phyloP scores from a whole-genome alignment of 2,888 invertebrate genomes.

The Dascillus cervinus region DNA sequence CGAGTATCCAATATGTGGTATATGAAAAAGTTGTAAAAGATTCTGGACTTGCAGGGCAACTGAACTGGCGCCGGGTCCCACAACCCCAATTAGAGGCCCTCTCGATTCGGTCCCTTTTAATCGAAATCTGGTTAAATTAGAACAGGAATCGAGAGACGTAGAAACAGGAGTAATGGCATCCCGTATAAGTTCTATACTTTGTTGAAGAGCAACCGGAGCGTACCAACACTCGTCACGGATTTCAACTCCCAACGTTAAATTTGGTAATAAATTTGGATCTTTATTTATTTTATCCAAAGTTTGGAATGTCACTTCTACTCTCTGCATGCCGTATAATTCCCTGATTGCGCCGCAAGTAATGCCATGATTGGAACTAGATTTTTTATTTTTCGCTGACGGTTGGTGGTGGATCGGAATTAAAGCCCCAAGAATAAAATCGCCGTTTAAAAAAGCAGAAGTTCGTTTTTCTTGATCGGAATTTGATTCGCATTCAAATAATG shows the following conservation, averaged over 20 bases:
- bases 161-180: slow-evolving; percentile 51
- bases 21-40: slow-evolving; percentile 60
- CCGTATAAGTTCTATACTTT: slow-evolving; percentile 66
- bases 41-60: slow-evolving; percentile 69
- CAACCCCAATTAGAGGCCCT: slow-evolving; percentile 57
- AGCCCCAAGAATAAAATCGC: slow-evolving; percentile 52
- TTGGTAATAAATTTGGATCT: slow-evolving; percentile 49
- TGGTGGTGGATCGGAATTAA: slow-evolving; percentile 49
- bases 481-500: slow-evolving; percentile 3
- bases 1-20: slow-evolving; percentile 67
- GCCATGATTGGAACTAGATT: slow-evolving; percentile 29
- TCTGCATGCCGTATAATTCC: slow-evolving; percentile 69
- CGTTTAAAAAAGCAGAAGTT: slow-evolving; percentile 45
- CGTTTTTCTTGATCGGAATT: slow-evolving; percentile 20
- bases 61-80: slow-evolving; percentile 68
- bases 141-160: slow-evolving; percentile 16
- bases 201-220: slow-evolving; percentile 69
- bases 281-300: slow-evolving; percentile 59
- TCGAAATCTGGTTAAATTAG: slow-evolving; percentile 5
- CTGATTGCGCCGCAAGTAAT: slow-evolving; percentile 53
- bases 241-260: slow-evolving; percentile 54
- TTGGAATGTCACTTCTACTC: slow-evolving; percentile 56
- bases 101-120: slow-evolving; percentile 8
- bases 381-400: slow-evolving; percentile 29
- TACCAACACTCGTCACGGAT: slow-evolving; percentile 79